A percentile compares a stretch with the other conserved stretches of the same genome.
These are phyloP conservation scores for Paratilapia polleni DNA, from an alignment of 2,113 vertebrate species.

Conservation along the genomic window DNA sequence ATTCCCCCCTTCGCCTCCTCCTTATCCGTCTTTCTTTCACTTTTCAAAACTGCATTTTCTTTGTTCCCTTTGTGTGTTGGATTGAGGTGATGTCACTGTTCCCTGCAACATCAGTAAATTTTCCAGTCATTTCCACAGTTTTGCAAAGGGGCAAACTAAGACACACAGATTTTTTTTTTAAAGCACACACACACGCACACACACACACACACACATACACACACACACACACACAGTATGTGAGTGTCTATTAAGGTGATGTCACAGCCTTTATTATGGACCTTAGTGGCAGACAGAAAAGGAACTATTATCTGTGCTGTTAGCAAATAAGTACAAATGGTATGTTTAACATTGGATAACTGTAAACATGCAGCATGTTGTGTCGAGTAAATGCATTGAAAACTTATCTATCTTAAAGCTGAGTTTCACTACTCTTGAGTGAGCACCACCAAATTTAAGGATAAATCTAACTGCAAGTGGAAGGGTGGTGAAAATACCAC, in stretches of 20 bases:
- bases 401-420: no score
- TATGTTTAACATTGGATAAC: no score
- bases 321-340: no score
- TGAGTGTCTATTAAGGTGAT: background rate
- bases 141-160: background rate
- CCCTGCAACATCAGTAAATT: background rate
- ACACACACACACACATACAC: background rate
- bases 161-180: no score
- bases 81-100: constrained; percentile 29
- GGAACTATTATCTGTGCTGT: no score
- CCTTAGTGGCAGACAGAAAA: no score
- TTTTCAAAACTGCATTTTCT: background rate
- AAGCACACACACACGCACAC: no score
- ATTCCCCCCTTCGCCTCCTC: background rate
- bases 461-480: no score
- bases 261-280: background rate
- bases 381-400: no score
- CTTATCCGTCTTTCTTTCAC: background rate
- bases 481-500: no score
- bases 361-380: no score
- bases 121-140: background rate
- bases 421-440: background rate
- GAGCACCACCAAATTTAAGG: background rate
- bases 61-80: constrained; percentile 19
- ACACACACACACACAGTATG: background rate